phyloP scores from a whole-genome alignment of 2,797 vertebrate species.

The Nannoperca obscura region DNA sequence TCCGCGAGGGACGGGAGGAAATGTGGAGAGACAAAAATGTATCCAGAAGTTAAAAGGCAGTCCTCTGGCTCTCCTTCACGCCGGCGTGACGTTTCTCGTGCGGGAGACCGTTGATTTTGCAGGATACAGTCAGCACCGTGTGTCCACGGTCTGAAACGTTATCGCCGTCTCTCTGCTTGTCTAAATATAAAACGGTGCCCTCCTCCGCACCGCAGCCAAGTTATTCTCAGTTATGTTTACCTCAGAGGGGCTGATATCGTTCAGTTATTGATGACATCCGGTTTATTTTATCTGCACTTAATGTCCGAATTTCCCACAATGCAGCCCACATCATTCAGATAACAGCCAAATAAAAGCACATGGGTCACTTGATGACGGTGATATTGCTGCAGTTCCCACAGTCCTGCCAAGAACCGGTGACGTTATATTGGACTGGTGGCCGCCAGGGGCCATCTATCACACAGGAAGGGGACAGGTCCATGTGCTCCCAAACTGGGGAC shows the following conservation, averaged over 20 bases:
- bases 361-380: neutral
- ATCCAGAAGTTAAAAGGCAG: neutral
- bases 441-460: constrained; percentile 10
- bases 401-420: neutral
- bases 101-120: neutral
- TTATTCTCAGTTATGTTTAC: constrained; percentile 30
- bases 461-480: neutral
- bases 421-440: neutral
- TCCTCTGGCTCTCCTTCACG: neutral
- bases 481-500: neutral
- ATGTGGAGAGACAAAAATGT: neutral
- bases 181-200: constrained; percentile 68
- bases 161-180: constrained; percentile 38
- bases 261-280: neutral
- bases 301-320: neutral
- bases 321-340: neutral
- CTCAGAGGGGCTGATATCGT: neutral
- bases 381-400: neutral
- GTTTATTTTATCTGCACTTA: neutral
- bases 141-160: constrained; percentile 46
- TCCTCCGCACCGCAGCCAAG: constrained; percentile 33
- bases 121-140: neutral
- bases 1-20: constrained; percentile 24
- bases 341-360: neutral
- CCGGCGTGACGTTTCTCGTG: constrained; percentile 4